These are phyloP conservation scores for Mastacembelus armatus DNA, from an alignment of 2,797 vertebrate species.

Conservation along the genomic window DNA sequence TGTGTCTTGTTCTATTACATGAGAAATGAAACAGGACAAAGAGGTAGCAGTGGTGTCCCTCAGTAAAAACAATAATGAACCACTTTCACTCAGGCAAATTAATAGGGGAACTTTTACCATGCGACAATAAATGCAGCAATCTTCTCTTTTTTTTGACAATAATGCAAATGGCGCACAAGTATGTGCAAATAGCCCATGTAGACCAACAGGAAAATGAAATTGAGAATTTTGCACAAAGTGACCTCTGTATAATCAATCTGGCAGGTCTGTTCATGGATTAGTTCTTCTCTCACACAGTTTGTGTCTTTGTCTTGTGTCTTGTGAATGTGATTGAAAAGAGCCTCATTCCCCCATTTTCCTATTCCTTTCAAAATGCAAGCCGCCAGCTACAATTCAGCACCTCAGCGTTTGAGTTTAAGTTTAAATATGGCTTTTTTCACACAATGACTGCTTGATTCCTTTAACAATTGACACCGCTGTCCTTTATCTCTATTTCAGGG, in stretches of 20 bases:
- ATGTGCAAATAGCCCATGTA: slow-evolving; percentile 39
- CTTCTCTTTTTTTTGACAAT: slow-evolving; percentile 56
- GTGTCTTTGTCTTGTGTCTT: slow-evolving; percentile 41
- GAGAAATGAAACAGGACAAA: slow-evolving; percentile 27
- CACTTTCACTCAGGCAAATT: slow-evolving; percentile 24
- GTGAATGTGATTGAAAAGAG: slow-evolving; percentile 57
- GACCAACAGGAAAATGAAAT: slow-evolving; percentile 18
- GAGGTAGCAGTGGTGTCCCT: slow-evolving; percentile 17
- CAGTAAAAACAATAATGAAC: slow-evolving; percentile 15
- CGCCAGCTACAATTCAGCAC: slow-evolving; percentile 66
- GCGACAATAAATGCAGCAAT: slow-evolving; percentile 50
- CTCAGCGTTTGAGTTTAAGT: slow-evolving; percentile 58
- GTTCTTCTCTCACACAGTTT: slow-evolving; percentile 10
- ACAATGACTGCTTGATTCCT: slow-evolving; percentile 46
- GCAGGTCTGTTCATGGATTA: slow-evolving; percentile 39
- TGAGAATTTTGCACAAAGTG: slow-evolving; percentile 28
- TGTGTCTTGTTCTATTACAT: slow-evolving; percentile 48
- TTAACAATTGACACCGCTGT: slow-evolving; percentile 50
- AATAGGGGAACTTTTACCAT: slow-evolving; percentile 22
- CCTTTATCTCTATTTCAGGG: slow-evolving; percentile 34
- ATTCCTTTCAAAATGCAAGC: slow-evolving; percentile 46
- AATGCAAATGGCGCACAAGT: slow-evolving; percentile 40
- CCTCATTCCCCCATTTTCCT: slow-evolving; percentile 28
- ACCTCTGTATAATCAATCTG: slow-evolving; percentile 35
- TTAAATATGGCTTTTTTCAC: slow-evolving; percentile 55